Conservation (phyloP, 2,888 invertebrate genomes). For the Drosophila aldrichi region DNA sequence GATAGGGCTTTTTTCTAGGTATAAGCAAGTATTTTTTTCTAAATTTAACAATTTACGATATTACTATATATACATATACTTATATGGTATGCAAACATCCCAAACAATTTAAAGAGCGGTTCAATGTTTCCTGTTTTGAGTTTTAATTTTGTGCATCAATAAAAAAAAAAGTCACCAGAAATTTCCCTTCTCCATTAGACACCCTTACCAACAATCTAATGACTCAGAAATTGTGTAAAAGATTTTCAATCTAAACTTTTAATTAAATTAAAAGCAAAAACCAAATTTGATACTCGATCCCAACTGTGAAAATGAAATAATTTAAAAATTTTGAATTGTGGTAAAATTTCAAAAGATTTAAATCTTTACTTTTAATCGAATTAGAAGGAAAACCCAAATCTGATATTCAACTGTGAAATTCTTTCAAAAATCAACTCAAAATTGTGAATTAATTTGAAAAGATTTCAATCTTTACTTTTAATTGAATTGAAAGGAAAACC, state of each 20-base stretch:
- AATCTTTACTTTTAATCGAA: slow-evolving; percentile 59
- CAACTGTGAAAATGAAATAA: slow-evolving; percentile 57
- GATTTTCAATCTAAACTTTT: slow-evolving; percentile 45
- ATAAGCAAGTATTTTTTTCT: slow-evolving; percentile 55
- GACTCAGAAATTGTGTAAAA: slow-evolving; percentile 13
- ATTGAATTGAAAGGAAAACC: slow-evolving; percentile 61
- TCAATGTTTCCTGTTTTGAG: slow-evolving; percentile 76
- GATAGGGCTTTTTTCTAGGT: slow-evolving; percentile 53
- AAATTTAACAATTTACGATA: slow-evolving; percentile 49
- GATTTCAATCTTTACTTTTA: slow-evolving; percentile 50
- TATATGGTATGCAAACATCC: slow-evolving; percentile 69
- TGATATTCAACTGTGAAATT: slow-evolving; percentile 48
- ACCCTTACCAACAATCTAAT: background rate
- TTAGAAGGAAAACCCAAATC: slow-evolving; percentile 51
- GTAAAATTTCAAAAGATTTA: slow-evolving; percentile 22
- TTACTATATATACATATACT: slow-evolving; percentile 23
- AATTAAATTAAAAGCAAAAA: slow-evolving; percentile 65
- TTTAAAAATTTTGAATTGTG: slow-evolving; percentile 18
- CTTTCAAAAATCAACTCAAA: too few relatives aligned
- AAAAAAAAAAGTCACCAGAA: slow-evolving; percentile 59
- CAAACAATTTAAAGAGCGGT: slow-evolving; percentile 75
- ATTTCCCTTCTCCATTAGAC: background rate
- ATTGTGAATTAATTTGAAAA: too few relatives aligned
- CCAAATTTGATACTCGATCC: slow-evolving; percentile 30
- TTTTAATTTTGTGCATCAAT: slow-evolving; percentile 69